Conservation (phyloP, 2,888 invertebrate genomes). For the Hydriomena furcata region DNA sequence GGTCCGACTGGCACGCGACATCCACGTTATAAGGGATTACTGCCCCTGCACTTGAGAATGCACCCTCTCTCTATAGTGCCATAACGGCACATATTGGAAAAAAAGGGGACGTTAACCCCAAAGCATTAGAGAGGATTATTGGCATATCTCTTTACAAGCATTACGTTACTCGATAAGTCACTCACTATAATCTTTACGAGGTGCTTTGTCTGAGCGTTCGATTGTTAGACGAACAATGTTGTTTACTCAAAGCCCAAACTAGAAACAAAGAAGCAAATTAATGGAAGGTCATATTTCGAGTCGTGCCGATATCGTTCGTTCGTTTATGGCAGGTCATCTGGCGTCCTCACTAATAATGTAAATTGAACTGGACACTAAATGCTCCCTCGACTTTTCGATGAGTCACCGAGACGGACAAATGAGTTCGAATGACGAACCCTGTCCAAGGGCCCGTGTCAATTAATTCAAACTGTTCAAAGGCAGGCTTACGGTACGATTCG, state of each 20-base stretch:
- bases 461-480: conserved; percentile 49
- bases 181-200: conserved; percentile 64
- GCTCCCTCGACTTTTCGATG: conserved; percentile 60
- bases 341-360: conserved; percentile 53
- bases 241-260: conserved; percentile 20
- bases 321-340: conserved; percentile 55
- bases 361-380: conserved; percentile 37
- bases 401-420: conserved; percentile 67
- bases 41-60: conserved; percentile 70
- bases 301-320: conserved; percentile 25
- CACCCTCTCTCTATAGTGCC: conserved; percentile 68
- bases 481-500: conserved; percentile 45
- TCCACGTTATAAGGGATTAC: conserved; percentile 72
- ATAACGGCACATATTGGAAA: conserved; percentile 60
- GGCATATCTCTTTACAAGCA: conserved; percentile 71
- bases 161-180: conserved; percentile 69
- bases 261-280: conserved; percentile 25
- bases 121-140: conserved; percentile 71
- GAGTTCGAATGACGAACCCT: conserved; percentile 54
- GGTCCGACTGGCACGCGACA: conserved; percentile 57
- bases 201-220: conserved; percentile 50
- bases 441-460: conserved; percentile 58
- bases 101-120: conserved; percentile 62
- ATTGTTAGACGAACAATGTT: conserved; percentile 38
- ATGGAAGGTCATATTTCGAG: conserved; percentile 26